Percentiles rank a stretch among this genome's conserved stretches.
These are phyloP conservation scores for Coranthus polyacanthus DNA, from an alignment of 2,797 vertebrate species.

Conservation along the genomic window DNA sequence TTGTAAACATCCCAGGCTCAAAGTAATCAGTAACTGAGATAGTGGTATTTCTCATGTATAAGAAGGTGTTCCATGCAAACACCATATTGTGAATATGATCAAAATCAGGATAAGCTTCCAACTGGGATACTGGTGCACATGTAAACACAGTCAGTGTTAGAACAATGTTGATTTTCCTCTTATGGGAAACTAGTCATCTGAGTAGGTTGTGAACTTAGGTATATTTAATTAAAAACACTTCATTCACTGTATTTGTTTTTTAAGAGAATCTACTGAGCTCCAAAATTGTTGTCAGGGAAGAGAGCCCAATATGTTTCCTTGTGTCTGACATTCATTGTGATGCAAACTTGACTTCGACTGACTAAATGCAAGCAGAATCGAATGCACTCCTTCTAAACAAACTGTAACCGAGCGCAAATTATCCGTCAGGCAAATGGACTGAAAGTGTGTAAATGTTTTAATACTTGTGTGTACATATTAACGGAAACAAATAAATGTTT, in stretches of 20 bases:
- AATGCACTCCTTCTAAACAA: conserved; percentile 73
- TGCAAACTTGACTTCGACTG: conserved; percentile 59
- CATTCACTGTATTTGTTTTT: conserved; percentile 29
- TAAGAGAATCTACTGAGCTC: too few species aligned
- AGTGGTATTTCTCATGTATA: too few species aligned
- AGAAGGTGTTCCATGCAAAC: too few species aligned
- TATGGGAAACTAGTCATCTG: conserved; percentile 43
- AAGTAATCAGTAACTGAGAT: too few species aligned
- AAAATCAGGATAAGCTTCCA: too few species aligned
- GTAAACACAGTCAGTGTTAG: conserved; percentile 37
- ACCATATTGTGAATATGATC: too few species aligned
- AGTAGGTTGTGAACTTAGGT: conserved; percentile 45
- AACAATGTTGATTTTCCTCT: conserved; percentile 24
- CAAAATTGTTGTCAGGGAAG: conserved; percentile 9
- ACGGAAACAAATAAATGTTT: conserved; percentile 89
- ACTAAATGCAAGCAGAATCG: conserved; percentile 62
- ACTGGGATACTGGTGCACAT: too few species aligned
- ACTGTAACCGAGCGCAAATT: conserved; percentile 12
- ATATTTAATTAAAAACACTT: conserved; percentile 35
- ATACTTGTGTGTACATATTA: conserved; percentile 87
- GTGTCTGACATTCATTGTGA: conserved; percentile 42
- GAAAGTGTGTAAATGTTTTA: conserved; percentile 84
- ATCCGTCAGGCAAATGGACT: conserved; percentile 59
- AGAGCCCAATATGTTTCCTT: conserved; percentile 26
- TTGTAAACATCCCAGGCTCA: too few species aligned